Conservation (phyloP, 2,888 invertebrate genomes). For the Cryptophagus acutangulus region DNA sequence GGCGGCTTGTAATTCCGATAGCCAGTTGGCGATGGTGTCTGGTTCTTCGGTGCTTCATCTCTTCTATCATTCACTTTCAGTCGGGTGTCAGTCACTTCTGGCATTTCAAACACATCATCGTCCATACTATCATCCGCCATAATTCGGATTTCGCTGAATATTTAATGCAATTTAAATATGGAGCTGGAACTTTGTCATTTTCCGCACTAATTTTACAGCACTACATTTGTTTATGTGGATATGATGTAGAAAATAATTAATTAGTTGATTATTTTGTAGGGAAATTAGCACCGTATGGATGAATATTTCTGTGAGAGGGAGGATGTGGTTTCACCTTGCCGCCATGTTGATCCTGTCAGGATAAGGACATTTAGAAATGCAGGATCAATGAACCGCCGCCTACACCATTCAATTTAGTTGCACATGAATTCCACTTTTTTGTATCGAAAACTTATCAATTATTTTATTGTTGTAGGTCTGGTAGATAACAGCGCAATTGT, state of each 20-base stretch:
- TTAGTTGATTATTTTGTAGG: no score
- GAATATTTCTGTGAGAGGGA: not conserved
- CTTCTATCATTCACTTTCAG: constrained; percentile 30
- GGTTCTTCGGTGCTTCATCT: constrained; percentile 35
- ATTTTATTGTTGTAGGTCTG: no score
- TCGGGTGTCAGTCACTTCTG: constrained; percentile 43
- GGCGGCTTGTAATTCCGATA: constrained; percentile 76
- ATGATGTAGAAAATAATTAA: not conserved
- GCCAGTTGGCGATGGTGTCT: constrained; percentile 70
- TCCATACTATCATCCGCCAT: constrained; percentile 63
- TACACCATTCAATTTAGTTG: no score
- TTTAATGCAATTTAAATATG: no score
- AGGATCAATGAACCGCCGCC: constrained; percentile 34
- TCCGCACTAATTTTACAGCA: constrained; percentile 10
- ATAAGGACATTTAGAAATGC: constrained; percentile 19
- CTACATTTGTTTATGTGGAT: not conserved
- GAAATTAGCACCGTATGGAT: no score
- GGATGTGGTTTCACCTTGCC: constrained; percentile 14
- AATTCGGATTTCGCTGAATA: constrained; percentile 11
- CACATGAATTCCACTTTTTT: no score
- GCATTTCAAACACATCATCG: constrained; percentile 76
- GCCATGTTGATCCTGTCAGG: constrained; percentile 32
- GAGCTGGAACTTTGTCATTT: no score
- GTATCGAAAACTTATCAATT: no score
- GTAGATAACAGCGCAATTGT: no score